Percentiles rank a stretch among this genome's conserved stretches.
phyloP scores from a whole-genome alignment of 2,888 invertebrate species.

The Temnothorax unifasciatus region DNA sequence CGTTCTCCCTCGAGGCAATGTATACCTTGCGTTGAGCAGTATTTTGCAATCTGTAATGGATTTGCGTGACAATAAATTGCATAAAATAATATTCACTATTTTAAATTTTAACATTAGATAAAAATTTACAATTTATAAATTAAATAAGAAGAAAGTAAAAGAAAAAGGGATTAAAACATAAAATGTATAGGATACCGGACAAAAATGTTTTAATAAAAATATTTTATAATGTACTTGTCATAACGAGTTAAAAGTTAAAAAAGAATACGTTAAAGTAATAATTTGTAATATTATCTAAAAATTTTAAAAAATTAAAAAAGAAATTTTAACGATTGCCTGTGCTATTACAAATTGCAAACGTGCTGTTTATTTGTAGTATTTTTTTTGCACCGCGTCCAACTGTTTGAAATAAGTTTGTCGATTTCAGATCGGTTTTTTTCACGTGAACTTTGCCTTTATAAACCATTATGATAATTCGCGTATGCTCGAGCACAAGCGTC shows the following conservation, averaged over 20 bases:
- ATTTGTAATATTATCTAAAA: neutral
- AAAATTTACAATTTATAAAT: neutral
- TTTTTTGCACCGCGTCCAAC: conserved; percentile 1
- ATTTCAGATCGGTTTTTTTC: conserved; percentile 26
- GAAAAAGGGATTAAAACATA: neutral
- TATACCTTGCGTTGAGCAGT: neutral
- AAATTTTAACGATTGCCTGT: neutral
- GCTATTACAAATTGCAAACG: neutral
- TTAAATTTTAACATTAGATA: neutral
- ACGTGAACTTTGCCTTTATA: conserved; percentile 12
- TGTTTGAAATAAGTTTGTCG: conserved; percentile 40
- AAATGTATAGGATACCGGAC: neutral
- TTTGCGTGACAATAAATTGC: conserved; percentile 1
- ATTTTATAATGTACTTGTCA: neutral
- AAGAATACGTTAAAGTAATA: neutral
- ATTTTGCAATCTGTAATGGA: conserved; percentile 13
- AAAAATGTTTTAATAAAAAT: neutral
- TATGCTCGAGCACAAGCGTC: neutral
- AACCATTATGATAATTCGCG: neutral
- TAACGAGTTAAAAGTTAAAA: neutral
- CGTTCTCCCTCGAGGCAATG: neutral
- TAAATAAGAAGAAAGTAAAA: neutral
- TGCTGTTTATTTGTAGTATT: conserved; percentile 27
- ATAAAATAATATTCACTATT: neutral
- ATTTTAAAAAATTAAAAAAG: neutral